These are phyloP conservation scores for Glandiceps talaboti DNA, from an alignment of 53 echinoderm and acorn worm genomes.

Conservation along the genomic window DNA sequence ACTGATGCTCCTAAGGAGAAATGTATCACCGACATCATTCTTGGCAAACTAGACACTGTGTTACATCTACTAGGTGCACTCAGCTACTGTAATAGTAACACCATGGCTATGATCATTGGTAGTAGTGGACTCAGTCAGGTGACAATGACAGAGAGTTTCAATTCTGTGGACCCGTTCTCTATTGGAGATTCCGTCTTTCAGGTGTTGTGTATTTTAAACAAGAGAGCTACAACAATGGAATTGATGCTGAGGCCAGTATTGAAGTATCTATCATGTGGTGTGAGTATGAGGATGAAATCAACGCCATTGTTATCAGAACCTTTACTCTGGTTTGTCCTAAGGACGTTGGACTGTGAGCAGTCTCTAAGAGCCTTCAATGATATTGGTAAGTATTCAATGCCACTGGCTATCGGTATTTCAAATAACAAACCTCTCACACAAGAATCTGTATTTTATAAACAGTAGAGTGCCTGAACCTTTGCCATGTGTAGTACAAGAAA, in stretches of 20 bases:
- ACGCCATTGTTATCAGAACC: slow-evolving; percentile 64
- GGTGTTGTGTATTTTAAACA: slow-evolving; percentile 57
- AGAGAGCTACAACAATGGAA: slow-evolving; percentile 63
- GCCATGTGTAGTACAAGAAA: too few relatives aligned
- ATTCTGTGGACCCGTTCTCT: slow-evolving; percentile 56
- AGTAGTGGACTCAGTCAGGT: slow-evolving; percentile 33
- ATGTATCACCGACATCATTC: slow-evolving; percentile 72
- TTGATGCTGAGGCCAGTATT: slow-evolving; percentile 62
- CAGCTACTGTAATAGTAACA: slow-evolving; percentile 74
- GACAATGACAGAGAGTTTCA: slow-evolving; percentile 22
- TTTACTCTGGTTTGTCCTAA: slow-evolving; percentile 80
- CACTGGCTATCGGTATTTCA: too few relatives aligned
- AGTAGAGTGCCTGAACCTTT: too few relatives aligned
- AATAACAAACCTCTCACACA: too few relatives aligned
- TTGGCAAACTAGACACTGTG: slow-evolving; percentile 70
- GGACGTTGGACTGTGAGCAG: slow-evolving; percentile 40
- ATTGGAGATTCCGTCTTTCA: slow-evolving; percentile 87
- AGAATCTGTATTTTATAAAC: too few relatives aligned
- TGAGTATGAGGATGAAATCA: slow-evolving; percentile 15
- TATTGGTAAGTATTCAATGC: slow-evolving; percentile 45
- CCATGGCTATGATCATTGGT: slow-evolving; percentile 69
- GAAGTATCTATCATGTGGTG: slow-evolving; percentile 39
- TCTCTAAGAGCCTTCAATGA: slow-evolving; percentile 79
- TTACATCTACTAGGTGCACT: slow-evolving; percentile 59
- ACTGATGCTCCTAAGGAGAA: background rate